phyloP scores from a whole-genome alignment of 1,140 invertebrate species.

The Argopecten irradians region DNA sequence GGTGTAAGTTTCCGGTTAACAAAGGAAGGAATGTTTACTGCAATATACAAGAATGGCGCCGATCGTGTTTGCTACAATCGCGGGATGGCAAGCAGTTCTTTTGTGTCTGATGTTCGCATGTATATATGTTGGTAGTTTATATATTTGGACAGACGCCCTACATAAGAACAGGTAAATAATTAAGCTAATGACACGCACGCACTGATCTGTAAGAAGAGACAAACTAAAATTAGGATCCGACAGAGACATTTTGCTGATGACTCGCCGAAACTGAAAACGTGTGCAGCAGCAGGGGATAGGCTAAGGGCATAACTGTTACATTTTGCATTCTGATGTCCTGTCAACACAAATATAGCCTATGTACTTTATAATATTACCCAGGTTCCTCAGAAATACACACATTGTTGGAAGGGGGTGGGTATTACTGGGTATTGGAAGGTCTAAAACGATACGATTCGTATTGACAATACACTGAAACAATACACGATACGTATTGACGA shows the following conservation, averaged over 20 bases:
- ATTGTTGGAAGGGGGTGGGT: no score
- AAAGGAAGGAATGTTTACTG: background rate
- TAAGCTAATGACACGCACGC: background rate
- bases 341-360: no score
- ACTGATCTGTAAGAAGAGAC: background rate
- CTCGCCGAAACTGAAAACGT: background rate
- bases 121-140: slow-evolving; percentile 69
- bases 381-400: no score
- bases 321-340: background rate
- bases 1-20: background rate
- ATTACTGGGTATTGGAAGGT: no score
- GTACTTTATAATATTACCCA: no score
- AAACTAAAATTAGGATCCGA: background rate
- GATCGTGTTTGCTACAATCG: slow-evolving; percentile 60
- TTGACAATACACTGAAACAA: no score
- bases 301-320: background rate
- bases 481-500: no score
- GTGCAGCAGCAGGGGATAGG: background rate
- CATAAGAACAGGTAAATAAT: slow-evolving; percentile 63
- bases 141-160: slow-evolving; percentile 62
- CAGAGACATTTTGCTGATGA: background rate
- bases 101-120: slow-evolving; percentile 68
- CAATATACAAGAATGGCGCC: slow-evolving; percentile 56
- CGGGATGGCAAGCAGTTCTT: slow-evolving; percentile 64
- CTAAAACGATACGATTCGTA: no score